Base-by-base conservation (phyloP, 2,797 vertebrate species). In the Periophthalmus magnuspinnatus region DNA sequence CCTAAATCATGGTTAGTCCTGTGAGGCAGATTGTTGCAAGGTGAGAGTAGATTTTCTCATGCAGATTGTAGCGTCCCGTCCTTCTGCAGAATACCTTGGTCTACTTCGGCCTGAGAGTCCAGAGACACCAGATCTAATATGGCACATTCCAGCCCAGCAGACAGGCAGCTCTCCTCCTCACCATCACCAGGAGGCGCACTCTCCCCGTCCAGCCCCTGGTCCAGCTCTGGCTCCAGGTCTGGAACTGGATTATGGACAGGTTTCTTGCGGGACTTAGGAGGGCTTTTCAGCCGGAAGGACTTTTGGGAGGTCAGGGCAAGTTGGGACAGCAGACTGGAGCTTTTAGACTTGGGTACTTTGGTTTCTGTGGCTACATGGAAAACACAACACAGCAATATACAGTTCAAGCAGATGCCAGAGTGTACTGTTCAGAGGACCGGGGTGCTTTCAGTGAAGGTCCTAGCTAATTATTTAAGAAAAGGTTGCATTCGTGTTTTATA, bases 31-130 rank as follows among this genome's bases (percentile, higher is more conserved):
- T 68, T 79, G 70, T 56, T 21, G 36, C 63, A 10, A 7, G 17
- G 34, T 4, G 21, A 57, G 24, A 32, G 8, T 13, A 24, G 21
- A 10, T 7, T 83, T 72, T 66, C 69, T 77, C 47, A 36, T 0
- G 50, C 16, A 69, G 69, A 73, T 71, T 71, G 66, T 73, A 8
- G 34, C 2, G 45, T 62, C 48, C 71, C 65, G 21, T 76, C 76
- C 66, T 67, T 67, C 33, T 64, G 32, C 69, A 73, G 76, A 93
- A 90, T 97, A 97, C 96, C 96, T 97, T 95, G 90, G 72, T 90
- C 77, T 89, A 95, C 81, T 90, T 97, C 94, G 86, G 94, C 85
- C 85, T 95, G 82, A 70, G 93, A 94, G 84, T 95, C 94, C 92
- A 90, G 88, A 58, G 90, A 93, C 73, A 92, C 88, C 84, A 92